Conservation (phyloP, 2,888 invertebrate genomes). For the Stenoptilia bipunctidactyla region DNA sequence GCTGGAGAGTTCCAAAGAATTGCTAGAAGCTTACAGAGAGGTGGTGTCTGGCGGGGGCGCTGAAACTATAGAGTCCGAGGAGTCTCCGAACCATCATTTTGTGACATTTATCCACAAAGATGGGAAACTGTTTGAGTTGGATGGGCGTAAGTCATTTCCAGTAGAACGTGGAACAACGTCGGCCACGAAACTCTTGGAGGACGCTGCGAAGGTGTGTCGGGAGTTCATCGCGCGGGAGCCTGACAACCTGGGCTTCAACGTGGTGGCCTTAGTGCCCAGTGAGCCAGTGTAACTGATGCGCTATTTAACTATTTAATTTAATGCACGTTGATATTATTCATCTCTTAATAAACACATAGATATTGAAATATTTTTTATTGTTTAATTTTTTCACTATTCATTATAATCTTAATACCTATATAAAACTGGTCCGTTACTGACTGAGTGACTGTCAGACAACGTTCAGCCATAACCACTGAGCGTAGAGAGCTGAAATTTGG, state of each 20-base stretch:
- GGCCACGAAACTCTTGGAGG: slow-evolving; percentile 80
- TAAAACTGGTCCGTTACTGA: no score
- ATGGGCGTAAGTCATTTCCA: slow-evolving; percentile 75
- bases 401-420: no score
- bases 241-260: slow-evolving; percentile 86
- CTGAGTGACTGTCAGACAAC: no score
- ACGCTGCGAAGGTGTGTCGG: slow-evolving; percentile 85
- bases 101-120: slow-evolving; percentile 87
- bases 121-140: slow-evolving; percentile 85
- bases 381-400: no score
- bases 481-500: no score
- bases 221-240: slow-evolving; percentile 89
- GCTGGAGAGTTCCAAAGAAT: slow-evolving; percentile 77
- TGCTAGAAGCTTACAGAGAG: slow-evolving; percentile 84
- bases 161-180: slow-evolving; percentile 85
- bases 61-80: slow-evolving; percentile 73
- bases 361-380: no score
- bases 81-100: slow-evolving; percentile 87
- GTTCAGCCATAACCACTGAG: no score
- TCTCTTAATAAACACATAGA: no score
- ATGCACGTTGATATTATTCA: no score
- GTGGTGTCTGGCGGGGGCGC: slow-evolving; percentile 85
- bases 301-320: no score
- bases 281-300: slow-evolving; percentile 24
- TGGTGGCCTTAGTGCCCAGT: slow-evolving; percentile 81